phyloP scores from a whole-genome alignment of 2,797 vertebrate genomes.

The Odontamblyopus lacepedii region DNA sequence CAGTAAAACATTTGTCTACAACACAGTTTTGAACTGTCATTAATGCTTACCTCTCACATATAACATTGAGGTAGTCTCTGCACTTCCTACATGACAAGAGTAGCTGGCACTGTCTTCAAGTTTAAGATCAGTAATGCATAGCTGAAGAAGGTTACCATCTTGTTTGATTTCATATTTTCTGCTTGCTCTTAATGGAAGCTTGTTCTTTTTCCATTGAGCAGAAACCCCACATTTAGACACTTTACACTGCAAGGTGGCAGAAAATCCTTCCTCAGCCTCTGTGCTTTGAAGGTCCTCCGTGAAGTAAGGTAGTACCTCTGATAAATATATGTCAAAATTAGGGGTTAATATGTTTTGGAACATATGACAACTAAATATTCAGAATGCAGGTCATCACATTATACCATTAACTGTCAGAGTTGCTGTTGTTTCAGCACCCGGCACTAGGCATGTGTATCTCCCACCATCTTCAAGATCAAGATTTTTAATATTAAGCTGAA shows the following conservation, averaged over 20 bases:
- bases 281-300: slow-evolving; percentile 45
- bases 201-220: slow-evolving; percentile 79
- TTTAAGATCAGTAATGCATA: slow-evolving; percentile 76
- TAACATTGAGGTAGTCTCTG: slow-evolving; percentile 40
- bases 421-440: slow-evolving; percentile 43
- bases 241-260: slow-evolving; percentile 60
- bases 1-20: background rate
- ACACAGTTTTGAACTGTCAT: background rate
- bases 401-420: slow-evolving; percentile 61
- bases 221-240: slow-evolving; percentile 69
- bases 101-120: slow-evolving; percentile 80
- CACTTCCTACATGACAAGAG: slow-evolving; percentile 63
- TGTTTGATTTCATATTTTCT: slow-evolving; percentile 75
- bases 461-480: slow-evolving; percentile 82
- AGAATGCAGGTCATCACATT: slow-evolving; percentile 2
- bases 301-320: slow-evolving; percentile 52
- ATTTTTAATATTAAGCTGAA: slow-evolving; percentile 77
- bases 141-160: slow-evolving; percentile 65
- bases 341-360: background rate
- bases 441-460: slow-evolving; percentile 77
- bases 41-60: slow-evolving; percentile 40
- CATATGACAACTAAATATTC: background rate
- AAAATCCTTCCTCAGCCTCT: slow-evolving; percentile 54
- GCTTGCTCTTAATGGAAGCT: slow-evolving; percentile 69
- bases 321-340: background rate